Conservation (phyloP, 2,888 invertebrate species). For the Oasisia sp. region DNA sequence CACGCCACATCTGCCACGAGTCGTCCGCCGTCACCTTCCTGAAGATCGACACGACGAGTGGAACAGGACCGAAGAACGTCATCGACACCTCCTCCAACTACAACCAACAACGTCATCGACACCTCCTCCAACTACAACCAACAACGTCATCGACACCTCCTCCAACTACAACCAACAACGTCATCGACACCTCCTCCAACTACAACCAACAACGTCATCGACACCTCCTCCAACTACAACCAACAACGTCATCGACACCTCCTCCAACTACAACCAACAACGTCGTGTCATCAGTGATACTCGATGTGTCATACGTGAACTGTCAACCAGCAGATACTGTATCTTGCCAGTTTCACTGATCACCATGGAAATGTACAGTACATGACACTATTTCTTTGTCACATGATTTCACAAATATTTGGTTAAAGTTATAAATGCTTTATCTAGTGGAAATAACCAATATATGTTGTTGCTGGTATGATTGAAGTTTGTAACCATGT, state of each 20-base stretch:
- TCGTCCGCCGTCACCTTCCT: not conserved
- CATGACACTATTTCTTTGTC: too few relatives aligned
- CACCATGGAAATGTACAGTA: too few relatives aligned
- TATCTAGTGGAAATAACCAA: too few relatives aligned
- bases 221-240: not conserved
- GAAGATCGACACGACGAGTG: slow-evolving; percentile 12
- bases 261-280: not conserved
- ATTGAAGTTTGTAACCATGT: too few relatives aligned
- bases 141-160: not conserved
- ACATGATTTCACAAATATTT: too few relatives aligned
- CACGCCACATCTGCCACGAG: not conserved
- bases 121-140: not conserved
- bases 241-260: not conserved
- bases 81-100: not conserved
- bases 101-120: not conserved
- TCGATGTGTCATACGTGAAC: not conserved
- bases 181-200: not conserved
- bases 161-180: not conserved
- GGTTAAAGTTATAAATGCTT: too few relatives aligned
- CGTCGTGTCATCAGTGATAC: not conserved
- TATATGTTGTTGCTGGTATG: too few relatives aligned
- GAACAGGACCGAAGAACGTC: not conserved
- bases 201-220: not conserved
- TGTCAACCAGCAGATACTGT: too few relatives aligned
- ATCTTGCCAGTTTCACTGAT: too few relatives aligned